phyloP scores from a whole-genome alignment of 2,888 invertebrate genomes.

The Drosophila niveifrons region DNA sequence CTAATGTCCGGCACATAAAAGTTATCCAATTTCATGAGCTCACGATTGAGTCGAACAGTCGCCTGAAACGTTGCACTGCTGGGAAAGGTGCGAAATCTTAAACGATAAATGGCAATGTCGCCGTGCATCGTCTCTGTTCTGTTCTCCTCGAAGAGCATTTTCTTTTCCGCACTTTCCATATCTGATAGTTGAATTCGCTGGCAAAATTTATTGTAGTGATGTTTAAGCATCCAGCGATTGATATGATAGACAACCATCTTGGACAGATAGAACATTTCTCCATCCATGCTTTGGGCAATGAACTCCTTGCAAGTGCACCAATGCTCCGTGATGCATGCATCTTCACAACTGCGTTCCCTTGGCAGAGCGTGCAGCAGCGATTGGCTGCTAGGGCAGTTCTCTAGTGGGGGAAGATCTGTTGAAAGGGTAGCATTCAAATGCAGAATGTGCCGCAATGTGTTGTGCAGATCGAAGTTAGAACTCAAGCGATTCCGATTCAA shows the following conservation, averaged over 20 bases:
- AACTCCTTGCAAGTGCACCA: slow-evolving; percentile 90
- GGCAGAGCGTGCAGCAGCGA: slow-evolving; percentile 88
- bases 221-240: slow-evolving; percentile 53
- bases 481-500: slow-evolving; percentile 88
- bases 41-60: slow-evolving; percentile 87
- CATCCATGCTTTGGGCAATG: slow-evolving; percentile 83
- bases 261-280: slow-evolving; percentile 70
- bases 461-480: slow-evolving; percentile 90
- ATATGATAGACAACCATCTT: slow-evolving; percentile 62
- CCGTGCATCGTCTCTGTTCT: slow-evolving; percentile 32
- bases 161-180: slow-evolving; percentile 42
- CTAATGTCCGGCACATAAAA: slow-evolving; percentile 87
- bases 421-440: slow-evolving; percentile 78
- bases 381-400: slow-evolving; percentile 87
- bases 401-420: slow-evolving; percentile 79
- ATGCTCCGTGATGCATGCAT: slow-evolving; percentile 88
- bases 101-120: slow-evolving; percentile 24
- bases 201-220: slow-evolving; percentile 30
- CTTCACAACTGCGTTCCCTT: slow-evolving; percentile 88
- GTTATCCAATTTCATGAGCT: slow-evolving; percentile 77
- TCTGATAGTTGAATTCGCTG: slow-evolving; percentile 37
- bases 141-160: slow-evolving; percentile 20
- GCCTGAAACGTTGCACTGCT: slow-evolving; percentile 88
- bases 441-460: slow-evolving; percentile 88
- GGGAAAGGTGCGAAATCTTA: slow-evolving; percentile 88